phyloP scores from a whole-genome alignment of 2,797 vertebrate genomes.

The Hephaestus fuliginosus region DNA sequence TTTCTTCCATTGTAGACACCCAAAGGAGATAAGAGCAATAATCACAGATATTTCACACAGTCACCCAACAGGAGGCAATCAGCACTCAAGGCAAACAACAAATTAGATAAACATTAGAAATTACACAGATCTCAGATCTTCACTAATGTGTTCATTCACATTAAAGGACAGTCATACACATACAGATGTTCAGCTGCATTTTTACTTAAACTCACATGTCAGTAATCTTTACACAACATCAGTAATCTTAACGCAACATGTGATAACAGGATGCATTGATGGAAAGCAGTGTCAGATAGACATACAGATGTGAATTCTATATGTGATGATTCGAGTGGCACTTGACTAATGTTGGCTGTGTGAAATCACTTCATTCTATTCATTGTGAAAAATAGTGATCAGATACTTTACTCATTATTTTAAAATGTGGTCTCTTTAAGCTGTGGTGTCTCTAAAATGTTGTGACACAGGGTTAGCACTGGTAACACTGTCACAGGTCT shows the following conservation, averaged over 20 bases:
- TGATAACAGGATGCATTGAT: not conserved
- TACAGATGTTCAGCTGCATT: not conserved
- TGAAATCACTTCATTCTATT: not conserved
- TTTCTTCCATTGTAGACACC: not conserved
- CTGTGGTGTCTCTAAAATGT: too few relatives aligned
- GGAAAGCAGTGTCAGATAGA: not conserved
- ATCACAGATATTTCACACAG: not conserved
- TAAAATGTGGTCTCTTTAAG: not conserved
- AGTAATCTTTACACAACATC: too few relatives aligned
- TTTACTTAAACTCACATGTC: too few relatives aligned
- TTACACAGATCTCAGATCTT: not conserved
- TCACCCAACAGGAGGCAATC: not conserved
- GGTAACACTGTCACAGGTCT: too few relatives aligned
- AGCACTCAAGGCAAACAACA: not conserved
- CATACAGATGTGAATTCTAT: not conserved
- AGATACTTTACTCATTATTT: not conserved
- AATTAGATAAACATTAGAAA: conserved; percentile 16
- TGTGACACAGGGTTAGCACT: too few relatives aligned
- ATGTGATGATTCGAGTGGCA: too few relatives aligned
- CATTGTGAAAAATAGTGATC: not conserved
- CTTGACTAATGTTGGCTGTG: not conserved
- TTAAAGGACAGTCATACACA: not conserved
- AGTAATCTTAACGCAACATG: too few relatives aligned
- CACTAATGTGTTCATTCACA: not conserved
- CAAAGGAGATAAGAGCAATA: not conserved